A percentile compares a stretch with the other conserved stretches of the same genome.
These are phyloP conservation scores for Petaurus breviceps DNA, from an alignment of 2,113 vertebrate genomes.

Conservation along the genomic window DNA sequence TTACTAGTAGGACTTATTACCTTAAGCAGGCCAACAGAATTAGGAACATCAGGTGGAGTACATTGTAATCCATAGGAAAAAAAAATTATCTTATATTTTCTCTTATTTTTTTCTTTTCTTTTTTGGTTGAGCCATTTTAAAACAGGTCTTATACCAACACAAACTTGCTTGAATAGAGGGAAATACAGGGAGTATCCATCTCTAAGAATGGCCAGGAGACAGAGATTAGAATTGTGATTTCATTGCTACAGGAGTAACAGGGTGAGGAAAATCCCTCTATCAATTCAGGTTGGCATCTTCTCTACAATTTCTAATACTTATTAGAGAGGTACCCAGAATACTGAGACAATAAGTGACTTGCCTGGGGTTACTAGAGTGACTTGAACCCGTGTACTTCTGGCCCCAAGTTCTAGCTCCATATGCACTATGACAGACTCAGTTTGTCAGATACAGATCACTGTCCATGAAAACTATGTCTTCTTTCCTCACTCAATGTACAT, in stretches of 20 bases:
- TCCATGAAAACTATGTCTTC: constrained; percentile 47
- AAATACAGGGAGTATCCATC: constrained; percentile 51
- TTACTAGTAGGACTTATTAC: constrained; percentile 72
- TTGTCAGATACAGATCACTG: constrained; percentile 52
- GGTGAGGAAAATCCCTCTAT: not conserved
- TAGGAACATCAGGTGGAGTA: constrained; percentile 50
- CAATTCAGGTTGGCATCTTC: not conserved
- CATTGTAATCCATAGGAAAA: constrained; percentile 61
- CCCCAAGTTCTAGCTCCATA: not conserved
- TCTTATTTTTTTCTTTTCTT: constrained; percentile 41
- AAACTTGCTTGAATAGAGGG: constrained; percentile 61
- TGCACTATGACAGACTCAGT: constrained; percentile 22
- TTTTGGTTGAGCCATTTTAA: constrained; percentile 38
- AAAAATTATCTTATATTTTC: constrained; percentile 35
- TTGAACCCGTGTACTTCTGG: not conserved
- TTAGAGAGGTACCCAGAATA: not conserved
- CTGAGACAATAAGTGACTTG: not conserved
- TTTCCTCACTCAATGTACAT: not conserved
- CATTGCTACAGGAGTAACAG: not conserved
- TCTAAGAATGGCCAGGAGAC: not conserved
- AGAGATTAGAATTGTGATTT: not conserved
- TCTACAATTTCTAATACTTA: not conserved
- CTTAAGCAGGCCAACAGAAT: constrained; percentile 69
- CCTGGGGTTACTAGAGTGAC: not conserved
- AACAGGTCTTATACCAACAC: constrained; percentile 57